Evolutionary conservation across 2,797 vertebrate genomes (phyloP), one percentile per base, ranked within the genome.

Genomic region (Neosilurus hyrtlii): DNA sequence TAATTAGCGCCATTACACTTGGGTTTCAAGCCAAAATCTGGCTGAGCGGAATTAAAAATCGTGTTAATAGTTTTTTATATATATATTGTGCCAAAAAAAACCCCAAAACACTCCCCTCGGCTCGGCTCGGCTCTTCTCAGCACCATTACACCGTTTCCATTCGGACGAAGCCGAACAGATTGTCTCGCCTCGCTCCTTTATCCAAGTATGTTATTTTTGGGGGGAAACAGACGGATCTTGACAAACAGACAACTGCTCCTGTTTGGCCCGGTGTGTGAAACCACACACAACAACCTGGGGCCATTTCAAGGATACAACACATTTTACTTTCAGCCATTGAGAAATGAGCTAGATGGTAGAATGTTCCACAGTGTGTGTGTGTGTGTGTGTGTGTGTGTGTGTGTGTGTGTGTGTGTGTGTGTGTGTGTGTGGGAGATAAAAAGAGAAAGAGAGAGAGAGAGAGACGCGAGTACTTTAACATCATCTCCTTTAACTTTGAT

Each of bases 161-260:
- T 86, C 81, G 52, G 77, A 86, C 54, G 81, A 71, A 70, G 59
- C 73, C 86, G 88, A 88, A 88, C 84, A 83, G 91, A 88, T 88
- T 89, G 89, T 89, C 90, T 89, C 88, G 85, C 84, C 75, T 63
- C 83, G 54, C 51, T 79, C 73, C 83, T 86, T 80, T 72, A 87
- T 89, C 83, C 85, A 89, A 88, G 87, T 85, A 86, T 83, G 85
- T 83, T 82, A 86, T 89, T 85, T 90, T 87, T 84, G 2, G 84
- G 77, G 86, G 83, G 82, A 88, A 92, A 89, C 89, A 91, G 91
- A 91, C 89, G 84, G 88, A 88, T 90, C 87, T 89, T 86, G 71
- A 85, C 81, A 86, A 85, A 82, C 86, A 83, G 84, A 91, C 89
- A 91, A 90, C 83, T 83, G 86, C 89, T 89, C 82, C 77, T 83